Percentiles rank a stretch among this genome's conserved stretches.
phyloP scores from a whole-genome alignment of 2,888 invertebrate genomes.

The Lordiphosa andalusiaca region DNA sequence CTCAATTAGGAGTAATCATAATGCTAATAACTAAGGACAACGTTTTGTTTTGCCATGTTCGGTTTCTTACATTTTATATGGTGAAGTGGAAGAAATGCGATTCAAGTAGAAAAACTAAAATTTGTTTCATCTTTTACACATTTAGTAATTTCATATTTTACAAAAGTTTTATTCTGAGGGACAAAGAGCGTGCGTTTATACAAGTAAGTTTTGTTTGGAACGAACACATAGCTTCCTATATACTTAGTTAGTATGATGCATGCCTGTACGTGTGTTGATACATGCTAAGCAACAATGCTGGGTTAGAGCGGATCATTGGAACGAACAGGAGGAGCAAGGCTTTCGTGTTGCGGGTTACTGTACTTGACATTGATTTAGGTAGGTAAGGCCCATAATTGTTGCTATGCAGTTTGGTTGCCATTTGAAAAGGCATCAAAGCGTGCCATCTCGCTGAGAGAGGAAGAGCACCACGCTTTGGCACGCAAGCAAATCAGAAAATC shows the following conservation, averaged over 20 bases:
- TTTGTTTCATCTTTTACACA: conserved; percentile 21
- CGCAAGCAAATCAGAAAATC: no score
- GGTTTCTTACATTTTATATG: conserved; percentile 25
- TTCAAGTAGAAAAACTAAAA: conserved; percentile 62
- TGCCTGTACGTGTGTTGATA: conserved; percentile 24
- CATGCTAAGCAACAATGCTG: conserved; percentile 28
- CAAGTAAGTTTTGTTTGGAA: conserved; percentile 24
- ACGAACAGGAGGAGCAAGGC: conserved; percentile 3
- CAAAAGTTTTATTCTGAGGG: conserved; percentile 30
- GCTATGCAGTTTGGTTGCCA: conserved; percentile 9
- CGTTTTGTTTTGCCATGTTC: conserved; percentile 13
- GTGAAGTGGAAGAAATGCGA: conserved; percentile 76
- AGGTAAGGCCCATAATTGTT: conserved; percentile 13
- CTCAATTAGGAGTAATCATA: conserved; percentile 1
- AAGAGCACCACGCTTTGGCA: no score
- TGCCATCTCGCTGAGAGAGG: no score
- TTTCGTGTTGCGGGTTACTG: not conserved
- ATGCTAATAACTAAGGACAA: conserved; percentile 8
- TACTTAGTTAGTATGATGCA: conserved; percentile 9
- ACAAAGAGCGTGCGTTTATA: conserved; percentile 35
- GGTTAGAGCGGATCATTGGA: conserved; percentile 23
- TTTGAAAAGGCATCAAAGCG: not conserved
- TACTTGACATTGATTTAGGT: conserved; percentile 7
- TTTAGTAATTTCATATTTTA: conserved; percentile 28
- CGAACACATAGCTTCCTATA: conserved; percentile 40